phyloP scores from a whole-genome alignment of 2,797 vertebrate genomes.

The Manis javanica region DNA sequence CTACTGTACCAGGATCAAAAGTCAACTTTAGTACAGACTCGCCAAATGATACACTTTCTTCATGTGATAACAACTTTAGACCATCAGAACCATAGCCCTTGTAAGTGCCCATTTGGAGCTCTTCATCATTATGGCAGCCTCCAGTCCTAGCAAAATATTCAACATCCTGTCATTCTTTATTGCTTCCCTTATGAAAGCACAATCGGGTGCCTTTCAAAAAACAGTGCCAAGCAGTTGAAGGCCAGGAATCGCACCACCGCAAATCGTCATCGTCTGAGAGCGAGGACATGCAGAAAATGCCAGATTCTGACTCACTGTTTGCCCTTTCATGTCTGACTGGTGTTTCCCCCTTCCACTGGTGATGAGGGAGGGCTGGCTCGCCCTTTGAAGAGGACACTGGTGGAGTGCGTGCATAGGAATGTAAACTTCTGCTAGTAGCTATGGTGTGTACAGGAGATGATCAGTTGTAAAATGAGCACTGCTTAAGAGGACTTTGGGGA shows the following conservation, averaged over 20 bases:
- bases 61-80: constrained; percentile 94
- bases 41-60: constrained; percentile 96
- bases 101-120: constrained; percentile 81
- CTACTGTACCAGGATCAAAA: constrained; percentile 96
- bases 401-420: constrained; percentile 99
- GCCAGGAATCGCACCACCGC: constrained; percentile 99
- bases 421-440: constrained; percentile 99
- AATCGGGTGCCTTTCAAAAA: constrained; percentile 98
- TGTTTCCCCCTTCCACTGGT: constrained; percentile 92
- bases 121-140: constrained; percentile 92
- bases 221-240: constrained; percentile 98
- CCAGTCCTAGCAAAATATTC: constrained; percentile 94
- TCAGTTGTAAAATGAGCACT: no score
- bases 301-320: constrained; percentile 97
- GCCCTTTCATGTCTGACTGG: constrained; percentile 89
- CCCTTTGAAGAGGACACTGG: constrained; percentile 90
- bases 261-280: constrained; percentile 99
- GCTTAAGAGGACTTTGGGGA: no score
- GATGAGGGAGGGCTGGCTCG: constrained; percentile 92
- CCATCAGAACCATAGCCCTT: constrained; percentile 96
- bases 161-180: constrained; percentile 96
- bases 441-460: constrained; percentile 92
- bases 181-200: constrained; percentile 96
- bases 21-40: constrained; percentile 97
- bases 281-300: constrained; percentile 97